These are phyloP conservation scores for Musca domestica DNA, from an alignment of 1,140 invertebrate genomes.

Conservation along the genomic window DNA sequence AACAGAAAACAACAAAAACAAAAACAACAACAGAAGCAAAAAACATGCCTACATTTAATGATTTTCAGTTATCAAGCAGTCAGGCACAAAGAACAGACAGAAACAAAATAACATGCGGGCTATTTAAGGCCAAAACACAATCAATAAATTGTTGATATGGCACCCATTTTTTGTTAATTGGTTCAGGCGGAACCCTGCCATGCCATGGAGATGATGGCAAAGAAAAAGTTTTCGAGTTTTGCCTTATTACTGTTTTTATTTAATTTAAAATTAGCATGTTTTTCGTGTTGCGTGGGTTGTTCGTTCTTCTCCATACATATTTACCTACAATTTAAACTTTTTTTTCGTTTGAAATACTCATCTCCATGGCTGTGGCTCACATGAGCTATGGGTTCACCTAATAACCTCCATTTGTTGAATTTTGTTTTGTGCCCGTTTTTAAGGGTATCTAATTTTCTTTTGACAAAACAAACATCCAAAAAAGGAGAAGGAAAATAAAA, in stretches of 20 bases:
- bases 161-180: too few species aligned
- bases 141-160: background rate
- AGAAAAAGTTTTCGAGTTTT: background rate
- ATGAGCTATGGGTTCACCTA: background rate
- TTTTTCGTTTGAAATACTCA: background rate
- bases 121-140: background rate
- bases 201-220: too few species aligned
- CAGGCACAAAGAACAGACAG: too few species aligned
- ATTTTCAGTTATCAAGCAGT: too few species aligned
- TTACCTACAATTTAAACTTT: constrained; percentile 12
- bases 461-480: background rate
- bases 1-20: background rate
- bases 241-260: background rate
- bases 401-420: constrained; percentile 16
- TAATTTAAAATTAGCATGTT: constrained; percentile 16
- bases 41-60: too few species aligned
- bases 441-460: background rate
- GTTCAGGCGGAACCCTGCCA: too few species aligned
- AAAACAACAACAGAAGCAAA: background rate
- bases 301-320: background rate
- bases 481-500: too few species aligned
- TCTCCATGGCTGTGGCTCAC: background rate
- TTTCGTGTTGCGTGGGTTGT: too few species aligned
- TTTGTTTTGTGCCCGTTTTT: background rate
- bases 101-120: background rate